Evolutionary conservation across 2,113 vertebrate species (phyloP).

Genomic region (Salvator merianae): DNA sequence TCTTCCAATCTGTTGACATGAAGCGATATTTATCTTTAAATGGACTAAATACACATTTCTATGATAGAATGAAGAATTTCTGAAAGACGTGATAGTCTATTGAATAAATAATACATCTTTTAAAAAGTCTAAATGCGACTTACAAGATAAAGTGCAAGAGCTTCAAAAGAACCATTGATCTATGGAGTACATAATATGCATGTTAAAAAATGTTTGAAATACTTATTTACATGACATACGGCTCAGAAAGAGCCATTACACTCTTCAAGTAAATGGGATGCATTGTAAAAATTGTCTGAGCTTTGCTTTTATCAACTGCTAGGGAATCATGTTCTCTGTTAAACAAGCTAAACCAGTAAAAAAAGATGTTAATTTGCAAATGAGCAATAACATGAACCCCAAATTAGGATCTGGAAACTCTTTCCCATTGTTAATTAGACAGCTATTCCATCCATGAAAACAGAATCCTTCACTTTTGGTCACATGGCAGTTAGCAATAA

Average conservation of each 20-base stretch:
- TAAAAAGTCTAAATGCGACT: conserved; percentile 57
- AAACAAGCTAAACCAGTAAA: conserved; percentile 26
- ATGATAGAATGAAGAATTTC: conserved; percentile 28
- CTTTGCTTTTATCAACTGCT: conserved; percentile 53
- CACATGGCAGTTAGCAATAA: background rate
- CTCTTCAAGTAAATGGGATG: conserved; percentile 63
- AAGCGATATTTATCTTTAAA: conserved; percentile 49
- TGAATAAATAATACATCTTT: conserved; percentile 58
- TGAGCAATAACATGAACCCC: conserved; percentile 8
- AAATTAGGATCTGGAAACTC: conserved; percentile 15
- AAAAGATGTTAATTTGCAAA: conserved; percentile 30
- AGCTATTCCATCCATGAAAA: background rate
- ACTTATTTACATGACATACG: conserved; percentile 57
- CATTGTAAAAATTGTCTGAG: conserved; percentile 55
- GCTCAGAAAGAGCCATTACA: conserved; percentile 56
- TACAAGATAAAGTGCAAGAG: conserved; percentile 55
- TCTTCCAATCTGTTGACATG: conserved; percentile 36
- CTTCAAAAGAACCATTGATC: conserved; percentile 68
- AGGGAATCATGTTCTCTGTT: conserved; percentile 37
- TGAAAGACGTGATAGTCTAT: conserved; percentile 52
- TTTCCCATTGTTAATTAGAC: background rate
- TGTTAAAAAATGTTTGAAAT: conserved; percentile 51
- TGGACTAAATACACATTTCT: conserved; percentile 30
- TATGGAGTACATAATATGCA: conserved; percentile 60
- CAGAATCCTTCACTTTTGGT: background rate